phyloP scores from a whole-genome alignment of 1,140 invertebrate species.

The Drosophila trapezifrons region DNA sequence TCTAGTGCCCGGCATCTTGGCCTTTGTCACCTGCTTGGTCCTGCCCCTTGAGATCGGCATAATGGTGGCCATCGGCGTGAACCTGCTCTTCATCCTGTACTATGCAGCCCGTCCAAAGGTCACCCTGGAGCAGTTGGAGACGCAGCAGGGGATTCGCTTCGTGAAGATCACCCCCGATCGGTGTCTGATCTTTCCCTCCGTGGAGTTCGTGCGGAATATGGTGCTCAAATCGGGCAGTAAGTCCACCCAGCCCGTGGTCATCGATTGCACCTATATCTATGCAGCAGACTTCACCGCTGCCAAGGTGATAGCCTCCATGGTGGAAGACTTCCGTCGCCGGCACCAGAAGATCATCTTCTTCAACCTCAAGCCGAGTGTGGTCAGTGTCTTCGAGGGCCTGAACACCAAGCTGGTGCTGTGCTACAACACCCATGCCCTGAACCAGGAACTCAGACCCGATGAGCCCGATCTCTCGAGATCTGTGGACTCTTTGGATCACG shows the following conservation, averaged over 20 bases:
- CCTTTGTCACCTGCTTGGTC: constrained; percentile 93
- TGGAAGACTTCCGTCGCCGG: constrained; percentile 89
- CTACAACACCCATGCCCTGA: constrained; percentile 89
- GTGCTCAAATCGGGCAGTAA: constrained; percentile 91
- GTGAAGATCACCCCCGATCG: constrained; percentile 92
- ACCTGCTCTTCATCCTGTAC: constrained; percentile 94
- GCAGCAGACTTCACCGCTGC: constrained; percentile 93
- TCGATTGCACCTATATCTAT: constrained; percentile 93
- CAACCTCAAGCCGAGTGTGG: constrained; percentile 92
- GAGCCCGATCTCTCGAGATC: constrained; percentile 35
- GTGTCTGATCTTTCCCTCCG: constrained; percentile 94
- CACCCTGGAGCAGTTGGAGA: constrained; percentile 89
- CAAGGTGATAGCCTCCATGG: constrained; percentile 88
- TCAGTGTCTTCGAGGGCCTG: constrained; percentile 90
- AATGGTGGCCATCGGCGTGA: constrained; percentile 93
- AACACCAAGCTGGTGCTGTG: constrained; percentile 89
- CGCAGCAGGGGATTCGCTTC: constrained; percentile 88
- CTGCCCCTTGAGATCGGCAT: constrained; percentile 95
- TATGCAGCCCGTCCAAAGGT: constrained; percentile 95
- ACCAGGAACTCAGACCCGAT: constrained; percentile 86
- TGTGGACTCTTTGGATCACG: constrained; percentile 59
- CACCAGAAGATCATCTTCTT: constrained; percentile 91
- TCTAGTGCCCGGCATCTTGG: constrained; percentile 91
- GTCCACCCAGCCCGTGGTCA: constrained; percentile 89
- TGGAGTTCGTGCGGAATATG: constrained; percentile 92